phyloP scores from a whole-genome alignment of 1,140 invertebrate species.

The Hirudo medicinalis region DNA sequence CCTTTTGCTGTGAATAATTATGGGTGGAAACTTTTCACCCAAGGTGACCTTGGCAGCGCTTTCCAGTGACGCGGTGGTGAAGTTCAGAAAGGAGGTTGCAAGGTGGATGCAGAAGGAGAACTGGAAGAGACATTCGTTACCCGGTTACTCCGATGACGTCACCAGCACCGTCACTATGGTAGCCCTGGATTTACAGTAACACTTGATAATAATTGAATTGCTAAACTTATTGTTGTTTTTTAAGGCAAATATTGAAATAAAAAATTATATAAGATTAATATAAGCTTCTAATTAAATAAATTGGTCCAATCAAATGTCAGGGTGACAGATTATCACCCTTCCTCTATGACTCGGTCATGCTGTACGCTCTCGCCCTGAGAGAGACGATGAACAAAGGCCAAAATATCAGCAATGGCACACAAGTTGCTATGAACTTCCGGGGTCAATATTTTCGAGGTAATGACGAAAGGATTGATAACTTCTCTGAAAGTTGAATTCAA shows the following conservation, averaged over 20 bases:
- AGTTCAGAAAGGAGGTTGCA: slow-evolving; percentile 9
- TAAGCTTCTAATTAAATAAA: no score
- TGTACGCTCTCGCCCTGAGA: slow-evolving; percentile 73
- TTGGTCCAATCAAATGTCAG: neutral
- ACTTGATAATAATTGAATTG: neutral
- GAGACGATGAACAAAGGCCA: slow-evolving; percentile 63
- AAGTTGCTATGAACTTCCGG: slow-evolving; percentile 67
- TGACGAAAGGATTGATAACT: neutral
- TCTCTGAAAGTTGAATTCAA: neutral
- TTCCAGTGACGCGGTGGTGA: neutral
- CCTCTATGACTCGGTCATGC: slow-evolving; percentile 74
- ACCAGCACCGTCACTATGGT: slow-evolving; percentile 41
- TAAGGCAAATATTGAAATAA: no score
- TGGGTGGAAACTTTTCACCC: no score
- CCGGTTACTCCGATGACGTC: slow-evolving; percentile 40
- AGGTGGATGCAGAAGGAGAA: slow-evolving; percentile 14
- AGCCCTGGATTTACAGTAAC: neutral
- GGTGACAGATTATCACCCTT: slow-evolving; percentile 16
- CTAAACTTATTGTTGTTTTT: no score
- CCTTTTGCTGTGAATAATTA: no score
- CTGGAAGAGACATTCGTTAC: neutral
- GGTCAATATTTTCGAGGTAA: slow-evolving; percentile 13
- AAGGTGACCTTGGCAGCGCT: slow-evolving; percentile 19
- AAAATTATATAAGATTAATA: no score
- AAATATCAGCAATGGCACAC: slow-evolving; percentile 59